These are phyloP conservation scores for Poeciliopsis presidionis DNA, from an alignment of 2,797 vertebrate genomes.

Conservation along the genomic window DNA sequence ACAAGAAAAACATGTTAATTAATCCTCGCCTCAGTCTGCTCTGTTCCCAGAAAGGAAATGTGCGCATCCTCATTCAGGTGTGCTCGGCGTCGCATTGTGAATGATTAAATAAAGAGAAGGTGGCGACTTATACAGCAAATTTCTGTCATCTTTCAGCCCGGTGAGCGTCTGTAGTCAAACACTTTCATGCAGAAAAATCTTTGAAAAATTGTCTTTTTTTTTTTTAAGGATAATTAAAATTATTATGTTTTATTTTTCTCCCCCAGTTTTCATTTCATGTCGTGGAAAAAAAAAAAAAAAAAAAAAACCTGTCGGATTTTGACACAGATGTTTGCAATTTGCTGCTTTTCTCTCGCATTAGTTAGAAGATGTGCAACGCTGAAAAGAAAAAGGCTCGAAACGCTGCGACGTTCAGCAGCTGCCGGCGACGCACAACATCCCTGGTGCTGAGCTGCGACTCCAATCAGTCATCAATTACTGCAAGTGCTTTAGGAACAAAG, in stretches of 20 bases:
- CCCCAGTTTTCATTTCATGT: neutral
- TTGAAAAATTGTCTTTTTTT: neutral
- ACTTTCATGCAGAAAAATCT: conserved; percentile 1
- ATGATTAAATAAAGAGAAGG: conserved; percentile 5
- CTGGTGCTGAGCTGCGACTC: neutral
- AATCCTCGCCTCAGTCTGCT: conserved; percentile 27
- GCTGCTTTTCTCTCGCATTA: neutral
- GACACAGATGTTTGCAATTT: neutral
- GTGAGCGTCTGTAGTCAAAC: neutral
- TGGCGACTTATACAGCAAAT: conserved; percentile 3
- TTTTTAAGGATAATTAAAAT: neutral
- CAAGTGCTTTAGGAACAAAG: neutral
- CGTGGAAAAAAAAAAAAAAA: neutral
- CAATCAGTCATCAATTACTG: neutral
- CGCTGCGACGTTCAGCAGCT: neutral
- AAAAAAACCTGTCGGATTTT: neutral
- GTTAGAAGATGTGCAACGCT: neutral
- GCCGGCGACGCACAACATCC: no score
- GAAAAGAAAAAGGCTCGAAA: neutral
- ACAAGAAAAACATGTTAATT: conserved; percentile 42
- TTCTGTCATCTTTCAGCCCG: neutral
- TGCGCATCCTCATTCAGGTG: conserved; percentile 6
- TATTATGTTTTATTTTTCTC: neutral
- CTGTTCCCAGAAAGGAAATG: conserved; percentile 12
- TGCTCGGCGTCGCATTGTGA: conserved; percentile 1